These are phyloP conservation scores for Indri indri DNA, from an alignment of 2,113 vertebrate species.

Conservation along the genomic window DNA sequence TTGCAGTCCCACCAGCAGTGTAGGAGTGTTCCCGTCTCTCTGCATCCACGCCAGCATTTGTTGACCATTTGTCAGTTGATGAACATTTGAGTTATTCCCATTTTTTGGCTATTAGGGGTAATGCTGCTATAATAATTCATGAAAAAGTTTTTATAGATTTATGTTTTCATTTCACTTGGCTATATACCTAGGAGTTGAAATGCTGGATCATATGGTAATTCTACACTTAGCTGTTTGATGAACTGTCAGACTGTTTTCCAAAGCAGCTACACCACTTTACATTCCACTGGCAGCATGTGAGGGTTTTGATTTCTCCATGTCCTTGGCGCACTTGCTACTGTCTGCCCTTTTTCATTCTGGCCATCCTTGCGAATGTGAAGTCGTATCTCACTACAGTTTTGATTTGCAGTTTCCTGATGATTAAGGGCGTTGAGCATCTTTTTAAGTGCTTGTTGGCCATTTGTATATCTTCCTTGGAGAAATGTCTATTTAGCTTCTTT, in stretches of 20 bases:
- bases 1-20: too few relatives aligned
- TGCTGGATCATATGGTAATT: not conserved
- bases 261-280: not conserved
- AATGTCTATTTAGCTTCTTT: not conserved
- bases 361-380: not conserved
- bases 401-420: not conserved
- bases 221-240: not conserved
- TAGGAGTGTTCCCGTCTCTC: too few relatives aligned
- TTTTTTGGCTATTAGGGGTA: not conserved
- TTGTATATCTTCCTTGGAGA: not conserved
- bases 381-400: not conserved
- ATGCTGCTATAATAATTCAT: not conserved
- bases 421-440: not conserved
- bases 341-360: not conserved
- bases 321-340: not conserved
- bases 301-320: not conserved
- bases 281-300: not conserved
- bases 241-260: not conserved
- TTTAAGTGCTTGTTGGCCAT: not conserved
- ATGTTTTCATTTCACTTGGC: not conserved
- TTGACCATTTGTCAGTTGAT: not conserved
- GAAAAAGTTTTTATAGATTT: not conserved
- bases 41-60: too few relatives aligned
- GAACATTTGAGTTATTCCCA: not conserved
- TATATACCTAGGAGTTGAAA: not conserved